Evolutionary conservation across 2,113 vertebrate genomes (phyloP).

Genomic region (Pygoscelis adeliae): DNA sequence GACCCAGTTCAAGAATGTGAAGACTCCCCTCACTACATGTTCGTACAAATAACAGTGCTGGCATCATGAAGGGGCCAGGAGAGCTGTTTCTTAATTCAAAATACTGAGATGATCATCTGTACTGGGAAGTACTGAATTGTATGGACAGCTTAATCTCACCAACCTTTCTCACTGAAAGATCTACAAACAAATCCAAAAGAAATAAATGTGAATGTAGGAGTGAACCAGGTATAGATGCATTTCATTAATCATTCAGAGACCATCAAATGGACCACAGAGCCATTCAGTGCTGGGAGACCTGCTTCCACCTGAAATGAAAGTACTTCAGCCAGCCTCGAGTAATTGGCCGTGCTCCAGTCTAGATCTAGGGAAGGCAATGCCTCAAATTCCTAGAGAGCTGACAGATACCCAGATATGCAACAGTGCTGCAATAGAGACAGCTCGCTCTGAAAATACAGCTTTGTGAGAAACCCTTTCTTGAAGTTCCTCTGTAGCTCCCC

Average conservation of each 20-base stretch:
- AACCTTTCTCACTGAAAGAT: neutral
- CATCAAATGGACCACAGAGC: neutral
- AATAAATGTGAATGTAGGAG: neutral
- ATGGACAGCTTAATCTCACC: neutral
- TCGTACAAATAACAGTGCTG: neutral
- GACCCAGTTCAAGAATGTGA: neutral
- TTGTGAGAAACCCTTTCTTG: neutral
- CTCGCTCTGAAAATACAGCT: neutral
- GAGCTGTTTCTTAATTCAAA: neutral
- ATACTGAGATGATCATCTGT: neutral
- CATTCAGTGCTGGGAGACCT: neutral
- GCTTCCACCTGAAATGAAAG: neutral
- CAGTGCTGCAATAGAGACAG: neutral
- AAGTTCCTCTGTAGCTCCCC: neutral
- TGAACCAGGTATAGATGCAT: neutral
- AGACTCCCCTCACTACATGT: neutral
- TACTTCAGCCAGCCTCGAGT: neutral
- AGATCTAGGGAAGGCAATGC: slow-evolving; percentile 1
- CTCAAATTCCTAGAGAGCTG: slow-evolving; percentile 44
- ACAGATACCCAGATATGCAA: neutral
- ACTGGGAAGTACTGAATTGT: neutral
- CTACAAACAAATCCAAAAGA: neutral
- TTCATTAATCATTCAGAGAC: neutral
- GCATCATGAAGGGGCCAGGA: neutral
- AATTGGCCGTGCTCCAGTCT: neutral